Conservation (phyloP, 2,888 invertebrate genomes). For the Drosophila niveifrons region DNA sequence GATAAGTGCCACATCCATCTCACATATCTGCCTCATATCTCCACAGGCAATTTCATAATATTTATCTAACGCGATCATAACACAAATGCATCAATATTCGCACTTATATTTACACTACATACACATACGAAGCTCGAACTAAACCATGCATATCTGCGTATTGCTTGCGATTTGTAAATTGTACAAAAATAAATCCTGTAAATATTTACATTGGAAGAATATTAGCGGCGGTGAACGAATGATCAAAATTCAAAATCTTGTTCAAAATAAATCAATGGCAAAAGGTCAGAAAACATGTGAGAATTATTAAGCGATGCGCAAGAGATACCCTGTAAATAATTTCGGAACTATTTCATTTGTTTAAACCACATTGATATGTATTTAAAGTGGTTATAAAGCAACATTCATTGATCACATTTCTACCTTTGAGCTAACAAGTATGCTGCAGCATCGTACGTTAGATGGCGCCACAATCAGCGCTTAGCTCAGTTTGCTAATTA, state of each 20-base stretch:
- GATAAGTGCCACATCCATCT: conserved; percentile 17
- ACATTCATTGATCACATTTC: no score
- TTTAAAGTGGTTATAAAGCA: no score
- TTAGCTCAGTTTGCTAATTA: no score
- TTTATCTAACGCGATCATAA: conserved; percentile 60
- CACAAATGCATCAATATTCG: conserved; percentile 5
- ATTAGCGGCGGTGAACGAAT: conserved; percentile 28
- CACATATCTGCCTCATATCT: conserved; percentile 8
- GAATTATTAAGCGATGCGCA: not conserved
- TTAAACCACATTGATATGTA: not conserved
- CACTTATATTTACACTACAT: conserved; percentile 10
- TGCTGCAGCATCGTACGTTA: no score
- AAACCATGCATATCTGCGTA: conserved; percentile 13
- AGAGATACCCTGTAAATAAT: not conserved
- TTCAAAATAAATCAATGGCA: conserved; percentile 52
- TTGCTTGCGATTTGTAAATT: conserved; percentile 48
- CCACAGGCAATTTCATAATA: conserved; percentile 65
- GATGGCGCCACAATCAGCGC: no score
- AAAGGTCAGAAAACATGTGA: conserved; percentile 21
- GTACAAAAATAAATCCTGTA: conserved; percentile 71
- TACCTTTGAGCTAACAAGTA: no score
- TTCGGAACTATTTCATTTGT: not conserved
- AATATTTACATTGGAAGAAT: conserved; percentile 73
- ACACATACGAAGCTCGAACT: not conserved
- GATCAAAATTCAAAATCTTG: conserved; percentile 24